phyloP scores from a whole-genome alignment of 2,888 invertebrate species.

The Protophormia terraenovae region DNA sequence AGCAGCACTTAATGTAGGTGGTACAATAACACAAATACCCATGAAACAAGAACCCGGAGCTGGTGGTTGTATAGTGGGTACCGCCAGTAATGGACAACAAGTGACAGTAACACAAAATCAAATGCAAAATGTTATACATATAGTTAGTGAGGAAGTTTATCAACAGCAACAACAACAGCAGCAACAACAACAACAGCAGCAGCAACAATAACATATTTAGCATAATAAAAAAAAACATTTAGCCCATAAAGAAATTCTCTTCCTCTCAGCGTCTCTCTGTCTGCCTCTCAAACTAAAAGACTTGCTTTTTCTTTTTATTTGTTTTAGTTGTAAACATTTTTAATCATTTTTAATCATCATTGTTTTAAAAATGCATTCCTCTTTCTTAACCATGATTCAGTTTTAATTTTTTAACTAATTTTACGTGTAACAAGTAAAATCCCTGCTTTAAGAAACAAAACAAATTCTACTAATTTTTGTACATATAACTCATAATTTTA shows the following conservation, averaged over 20 bases:
- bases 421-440: slow-evolving; percentile 21
- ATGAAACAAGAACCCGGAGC: slow-evolving; percentile 68
- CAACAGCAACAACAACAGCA: slow-evolving; percentile 73
- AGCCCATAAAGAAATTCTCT: background rate
- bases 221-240: slow-evolving; percentile 71
- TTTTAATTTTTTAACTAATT: slow-evolving; percentile 9
- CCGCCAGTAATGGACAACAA: slow-evolving; percentile 56
- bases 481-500: slow-evolving; percentile 14
- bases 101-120: slow-evolving; percentile 48
- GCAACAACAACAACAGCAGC: slow-evolving; percentile 70
- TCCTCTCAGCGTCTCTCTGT: background rate
- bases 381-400: no score
- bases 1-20: slow-evolving; percentile 43
- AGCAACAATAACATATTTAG: slow-evolving; percentile 76
- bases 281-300: background rate
- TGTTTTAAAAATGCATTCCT: slow-evolving; percentile 32
- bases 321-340: background rate
- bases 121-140: slow-evolving; percentile 77
- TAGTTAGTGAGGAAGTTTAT: slow-evolving; percentile 77
- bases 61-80: slow-evolving; percentile 61
- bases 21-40: slow-evolving; percentile 62
- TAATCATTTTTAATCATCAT: no score
- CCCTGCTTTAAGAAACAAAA: slow-evolving; percentile 7
- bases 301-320: background rate
- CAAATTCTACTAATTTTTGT: background rate